Evolutionary conservation across 2,113 vertebrate genomes (phyloP).

Genomic region (Takifugu flavidus): DNA sequence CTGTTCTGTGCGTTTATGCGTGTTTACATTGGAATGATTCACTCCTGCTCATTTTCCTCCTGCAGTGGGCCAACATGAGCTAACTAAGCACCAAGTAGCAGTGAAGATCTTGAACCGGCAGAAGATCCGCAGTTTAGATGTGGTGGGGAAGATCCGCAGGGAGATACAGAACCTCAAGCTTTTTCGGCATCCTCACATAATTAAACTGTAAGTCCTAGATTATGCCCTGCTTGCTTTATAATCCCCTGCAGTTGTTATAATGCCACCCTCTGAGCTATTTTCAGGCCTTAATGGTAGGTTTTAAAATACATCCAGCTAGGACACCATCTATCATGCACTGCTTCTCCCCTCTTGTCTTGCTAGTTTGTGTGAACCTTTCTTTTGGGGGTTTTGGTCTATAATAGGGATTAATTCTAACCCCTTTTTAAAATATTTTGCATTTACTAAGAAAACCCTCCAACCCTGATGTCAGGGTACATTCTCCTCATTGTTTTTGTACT

Average conservation of each 20-base stretch:
- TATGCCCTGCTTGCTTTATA: conserved; percentile 41
- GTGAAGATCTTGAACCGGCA: conserved; percentile 98
- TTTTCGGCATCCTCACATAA: conserved; percentile 98
- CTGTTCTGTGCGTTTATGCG: not conserved
- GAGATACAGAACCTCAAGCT: conserved; percentile 99
- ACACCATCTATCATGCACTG: conserved; percentile 26
- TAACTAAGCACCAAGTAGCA: conserved; percentile 97
- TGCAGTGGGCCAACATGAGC: conserved; percentile 93
- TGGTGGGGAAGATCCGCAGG: conserved; percentile 96
- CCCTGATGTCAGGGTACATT: too few relatives aligned
- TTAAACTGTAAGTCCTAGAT: conserved; percentile 90
- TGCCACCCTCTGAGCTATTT: conserved; percentile 62
- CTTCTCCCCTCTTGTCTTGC: conserved; percentile 11
- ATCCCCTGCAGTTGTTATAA: conserved; percentile 41
- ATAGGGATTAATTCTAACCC: too few relatives aligned
- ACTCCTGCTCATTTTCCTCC: not conserved
- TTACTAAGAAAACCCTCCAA: too few relatives aligned
- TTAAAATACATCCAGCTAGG: conserved; percentile 43
- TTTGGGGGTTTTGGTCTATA: conserved; percentile 11
- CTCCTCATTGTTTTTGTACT: not conserved
- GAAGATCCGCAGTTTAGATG: conserved; percentile 98
- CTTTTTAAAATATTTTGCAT: too few relatives aligned
- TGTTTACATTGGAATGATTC: not conserved
- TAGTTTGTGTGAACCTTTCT: conserved; percentile 16
- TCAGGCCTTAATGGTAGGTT: conserved; percentile 43